Conservation (phyloP, 2,797 vertebrate species). For the Thalassophryne amazonica region DNA sequence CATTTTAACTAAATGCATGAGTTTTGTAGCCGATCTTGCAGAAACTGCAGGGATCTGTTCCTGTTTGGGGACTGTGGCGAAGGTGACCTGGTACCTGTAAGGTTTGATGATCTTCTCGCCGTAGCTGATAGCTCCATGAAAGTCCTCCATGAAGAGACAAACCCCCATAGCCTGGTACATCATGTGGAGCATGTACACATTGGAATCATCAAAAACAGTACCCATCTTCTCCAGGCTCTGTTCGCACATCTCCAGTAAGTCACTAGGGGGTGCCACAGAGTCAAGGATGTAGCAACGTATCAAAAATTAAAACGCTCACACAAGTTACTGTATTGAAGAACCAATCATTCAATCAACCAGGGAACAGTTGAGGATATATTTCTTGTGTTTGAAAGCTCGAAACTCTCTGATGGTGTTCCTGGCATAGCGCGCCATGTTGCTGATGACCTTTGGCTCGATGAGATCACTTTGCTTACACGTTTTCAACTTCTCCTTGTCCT, state of each 20-base stretch:
- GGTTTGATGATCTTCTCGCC: constrained; percentile 90
- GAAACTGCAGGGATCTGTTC: background rate
- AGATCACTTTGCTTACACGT: constrained; percentile 79
- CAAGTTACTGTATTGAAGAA: background rate
- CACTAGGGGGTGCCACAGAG: constrained; percentile 82
- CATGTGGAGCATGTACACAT: constrained; percentile 96
- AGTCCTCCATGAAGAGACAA: constrained; percentile 81
- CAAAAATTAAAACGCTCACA: too few species aligned
- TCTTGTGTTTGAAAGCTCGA: constrained; percentile 80
- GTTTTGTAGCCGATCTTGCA: too few species aligned
- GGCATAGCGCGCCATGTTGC: constrained; percentile 88
- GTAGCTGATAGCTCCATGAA: constrained; percentile 84
- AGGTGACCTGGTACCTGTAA: constrained; percentile 79
- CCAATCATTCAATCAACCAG: too few species aligned
- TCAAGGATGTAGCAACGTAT: constrained; percentile 76
- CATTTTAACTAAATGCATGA: too few species aligned
- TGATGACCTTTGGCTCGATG: constrained; percentile 73
- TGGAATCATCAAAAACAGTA: constrained; percentile 84
- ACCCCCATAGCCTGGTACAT: constrained; percentile 99
- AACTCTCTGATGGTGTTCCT: constrained; percentile 88
- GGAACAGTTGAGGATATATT: background rate
- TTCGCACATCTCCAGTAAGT: constrained; percentile 93
- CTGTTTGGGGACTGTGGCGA: background rate
- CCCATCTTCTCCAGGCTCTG: constrained; percentile 94
- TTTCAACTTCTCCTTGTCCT: constrained; percentile 91